Base-by-base conservation (phyloP, 2,888 invertebrate species). In the Gari tellinella region DNA sequence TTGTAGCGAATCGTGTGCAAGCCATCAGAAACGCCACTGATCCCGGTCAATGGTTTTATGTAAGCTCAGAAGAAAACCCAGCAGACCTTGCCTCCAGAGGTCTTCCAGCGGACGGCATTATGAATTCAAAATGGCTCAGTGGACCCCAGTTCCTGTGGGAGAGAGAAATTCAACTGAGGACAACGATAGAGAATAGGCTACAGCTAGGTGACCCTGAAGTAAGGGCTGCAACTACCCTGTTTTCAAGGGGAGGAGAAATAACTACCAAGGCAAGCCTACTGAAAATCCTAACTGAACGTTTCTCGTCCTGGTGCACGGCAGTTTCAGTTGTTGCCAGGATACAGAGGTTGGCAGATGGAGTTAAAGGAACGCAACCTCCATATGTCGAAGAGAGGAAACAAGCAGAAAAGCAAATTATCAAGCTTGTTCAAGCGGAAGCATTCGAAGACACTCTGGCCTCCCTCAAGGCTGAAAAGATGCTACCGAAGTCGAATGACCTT, bases 1-100 rank as follows among this genome's bases (percentile, higher is more conserved):
- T 79, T 52, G 83, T 85, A 8, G 78, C 76, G 0, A 84, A 83
- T 60, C 58, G 82, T 19, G 65, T 85, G n/a, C 69, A 80, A 46
- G 43, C 65, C 17, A 81, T 84, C 14, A 51, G 72, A 19, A 60
- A 82, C 17, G 25, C 40, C 7, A 64, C 77, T 23, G 52, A 66
- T 15, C 51, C 74, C 17, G 10, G 40, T 41, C 80, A 82, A 52
- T 84, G 83, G 81, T 51, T 37, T 14, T 73, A 83, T 53, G 61
- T 84, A 2, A n/a, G 60, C 0, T 60, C 84, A 4, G 41, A 68
- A 15, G 52, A 55, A 2, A 83, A 85, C 45, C 82, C 81, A 48
- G 83, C 84, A 37, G 83, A 84, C 31, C 31, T 64, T 48, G 80
- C 75, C 4, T 83, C 80, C 2, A 48, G 83, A 21, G 70, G 75